These are phyloP conservation scores for Oostethus manadensis DNA, from an alignment of 2,113 vertebrate species.

Conservation along the genomic window DNA sequence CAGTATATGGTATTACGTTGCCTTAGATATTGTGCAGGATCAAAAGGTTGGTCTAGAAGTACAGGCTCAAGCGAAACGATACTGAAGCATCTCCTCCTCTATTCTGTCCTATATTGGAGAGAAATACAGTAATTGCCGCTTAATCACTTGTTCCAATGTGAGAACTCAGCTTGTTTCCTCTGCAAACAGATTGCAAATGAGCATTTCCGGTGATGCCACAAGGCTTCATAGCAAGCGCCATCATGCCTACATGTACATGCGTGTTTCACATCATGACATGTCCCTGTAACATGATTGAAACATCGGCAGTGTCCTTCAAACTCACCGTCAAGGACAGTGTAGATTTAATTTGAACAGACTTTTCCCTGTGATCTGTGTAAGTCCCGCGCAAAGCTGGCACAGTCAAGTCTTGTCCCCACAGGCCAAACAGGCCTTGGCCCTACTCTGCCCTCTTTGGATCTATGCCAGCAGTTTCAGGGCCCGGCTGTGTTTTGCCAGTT, in stretches of 20 bases:
- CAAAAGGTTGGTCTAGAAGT: no score
- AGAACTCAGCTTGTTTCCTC: not conserved
- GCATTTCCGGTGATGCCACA: conserved; percentile 9
- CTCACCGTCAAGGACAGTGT: conserved; percentile 17
- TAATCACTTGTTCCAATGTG: not conserved
- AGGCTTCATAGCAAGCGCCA: conserved; percentile 9
- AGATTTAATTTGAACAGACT: conserved; percentile 31
- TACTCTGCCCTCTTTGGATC: conserved; percentile 33
- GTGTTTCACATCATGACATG: conserved; percentile 15
- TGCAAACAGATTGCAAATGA: conserved; percentile 38
- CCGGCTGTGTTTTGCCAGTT: conserved; percentile 26
- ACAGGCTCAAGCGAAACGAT: not conserved
- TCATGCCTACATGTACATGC: conserved; percentile 7
- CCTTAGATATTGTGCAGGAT: no score
- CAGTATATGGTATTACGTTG: no score
- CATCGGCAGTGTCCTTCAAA: conserved; percentile 14
- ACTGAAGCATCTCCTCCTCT: not conserved
- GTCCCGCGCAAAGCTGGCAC: conserved; percentile 28
- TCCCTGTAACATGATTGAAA: conserved; percentile 11
- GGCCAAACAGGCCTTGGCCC: conserved; percentile 2
- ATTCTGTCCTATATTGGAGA: not conserved
- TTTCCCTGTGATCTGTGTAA: conserved; percentile 23
- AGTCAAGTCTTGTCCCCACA: not conserved
- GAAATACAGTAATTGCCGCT: not conserved
- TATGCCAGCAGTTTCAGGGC: conserved; percentile 6